Evolutionary conservation across 2,888 invertebrate genomes (phyloP), one percentile per base, ranked within the genome.

Genomic region (Xanthia icteritia): DNA sequence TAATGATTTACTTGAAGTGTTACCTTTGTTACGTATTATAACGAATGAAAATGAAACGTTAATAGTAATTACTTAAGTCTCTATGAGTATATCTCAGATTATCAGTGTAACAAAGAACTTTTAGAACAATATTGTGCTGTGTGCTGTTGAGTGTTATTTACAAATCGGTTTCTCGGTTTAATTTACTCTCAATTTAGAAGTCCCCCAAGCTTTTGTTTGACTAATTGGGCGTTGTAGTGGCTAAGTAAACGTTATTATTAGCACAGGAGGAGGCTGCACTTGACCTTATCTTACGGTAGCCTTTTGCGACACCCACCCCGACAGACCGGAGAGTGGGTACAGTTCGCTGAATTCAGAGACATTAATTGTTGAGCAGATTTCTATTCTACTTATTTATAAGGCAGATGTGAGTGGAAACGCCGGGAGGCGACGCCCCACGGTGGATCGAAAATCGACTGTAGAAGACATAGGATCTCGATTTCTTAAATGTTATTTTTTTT

Each of bases 1-100:
- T 80, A 68, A 84, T 68, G 67, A 82, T 64, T 63, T 64, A 82
- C 70, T 63, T 84, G 61, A 65, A 60, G 23, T 67, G 67, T 48
- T 81, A 70, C 60, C 54, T 66, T 85, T 66, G n/a, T 60, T 51
- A 66, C 27, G 45, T 75, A 70, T 75, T 66, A 56, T 70, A 58
- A 73, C 64, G 56, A 77, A 77, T 78, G 76, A 60, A 75, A 77
- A 63, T 72, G 63, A 77, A 79, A 76, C 70, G 64, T 63, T 67
- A 42, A 65, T 66, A 79, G 42, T 68, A 79, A 81, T 68, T 79
- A 60, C 60, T 36, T 42, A 48, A 15, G 58, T 67, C 82, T 45
- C 15, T 78, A 71, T 27, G 84, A 60, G 64, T 51, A 65, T 65
- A 51, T 60, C 78, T 72, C 58, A n/a, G n/a, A n/a, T n/a, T n/a